Evolutionary conservation across 2,888 invertebrate genomes (phyloP).

Genomic region (Aporophyla nigra): DNA sequence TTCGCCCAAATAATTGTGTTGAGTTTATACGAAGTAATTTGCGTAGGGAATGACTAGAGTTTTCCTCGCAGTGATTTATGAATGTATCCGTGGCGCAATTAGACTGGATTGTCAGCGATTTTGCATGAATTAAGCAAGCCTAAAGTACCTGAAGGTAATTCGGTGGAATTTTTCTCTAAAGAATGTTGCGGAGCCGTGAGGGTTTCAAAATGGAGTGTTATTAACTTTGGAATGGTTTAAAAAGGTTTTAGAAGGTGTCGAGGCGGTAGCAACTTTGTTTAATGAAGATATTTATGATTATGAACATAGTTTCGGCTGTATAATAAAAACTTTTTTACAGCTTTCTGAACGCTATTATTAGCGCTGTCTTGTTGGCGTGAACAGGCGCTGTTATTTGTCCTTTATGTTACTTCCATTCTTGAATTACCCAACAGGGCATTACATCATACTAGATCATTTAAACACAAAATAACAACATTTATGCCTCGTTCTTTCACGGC

Average conservation of each 20-base stretch:
- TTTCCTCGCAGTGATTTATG: constrained; percentile 68
- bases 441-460: not conserved
- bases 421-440: not conserved
- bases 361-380: constrained; percentile 35
- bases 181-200: constrained; percentile 48
- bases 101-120: constrained; percentile 65
- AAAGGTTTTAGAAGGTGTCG: constrained; percentile 58
- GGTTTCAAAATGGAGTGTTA: constrained; percentile 60
- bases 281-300: constrained; percentile 63
- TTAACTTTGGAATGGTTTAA: constrained; percentile 59
- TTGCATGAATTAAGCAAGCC: constrained; percentile 61
- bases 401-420: constrained; percentile 7
- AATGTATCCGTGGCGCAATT: constrained; percentile 65
- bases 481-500: not conserved
- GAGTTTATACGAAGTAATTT: constrained; percentile 65
- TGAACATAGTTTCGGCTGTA: constrained; percentile 49
- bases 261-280: constrained; percentile 56
- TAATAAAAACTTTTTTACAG: constrained; percentile 55
- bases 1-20: constrained; percentile 57
- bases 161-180: constrained; percentile 58
- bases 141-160: constrained; percentile 57
- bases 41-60: constrained; percentile 66
- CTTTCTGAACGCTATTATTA: constrained; percentile 52
- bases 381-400: constrained; percentile 22
- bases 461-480: constrained; percentile 13